A percentile compares a stretch with the other conserved stretches of the same genome.
These are phyloP conservation scores for Orthosia gracilis DNA, from an alignment of 2,888 invertebrate genomes.

Conservation along the genomic window DNA sequence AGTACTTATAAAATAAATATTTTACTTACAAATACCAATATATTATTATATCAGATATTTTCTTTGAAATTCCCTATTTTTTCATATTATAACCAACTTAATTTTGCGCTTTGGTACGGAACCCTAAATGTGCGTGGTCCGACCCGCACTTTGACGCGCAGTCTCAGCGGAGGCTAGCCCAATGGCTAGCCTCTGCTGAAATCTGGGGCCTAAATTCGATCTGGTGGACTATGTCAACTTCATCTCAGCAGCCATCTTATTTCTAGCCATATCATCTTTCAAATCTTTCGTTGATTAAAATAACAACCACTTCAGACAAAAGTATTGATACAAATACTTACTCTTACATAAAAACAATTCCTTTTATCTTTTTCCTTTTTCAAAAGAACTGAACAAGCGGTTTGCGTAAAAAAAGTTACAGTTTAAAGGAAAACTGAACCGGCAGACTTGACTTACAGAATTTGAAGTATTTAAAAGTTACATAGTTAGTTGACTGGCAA, in stretches of 20 bases:
- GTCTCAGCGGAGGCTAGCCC: no score
- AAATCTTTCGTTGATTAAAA: background rate
- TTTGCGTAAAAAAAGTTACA: slow-evolving; percentile 2
- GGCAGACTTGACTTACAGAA: slow-evolving; percentile 11
- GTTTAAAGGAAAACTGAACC: slow-evolving; percentile 20
- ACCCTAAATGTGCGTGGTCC: no score
- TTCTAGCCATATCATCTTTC: background rate
- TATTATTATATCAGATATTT: no score
- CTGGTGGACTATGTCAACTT: no score
- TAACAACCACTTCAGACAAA: background rate
- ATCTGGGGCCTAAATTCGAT: no score
- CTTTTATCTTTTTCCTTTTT: background rate
- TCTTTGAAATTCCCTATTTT: no score
- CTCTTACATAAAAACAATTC: background rate
- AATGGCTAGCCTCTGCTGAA: no score
- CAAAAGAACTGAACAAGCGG: slow-evolving; percentile 4
- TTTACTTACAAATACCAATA: no score
- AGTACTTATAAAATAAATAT: no score
- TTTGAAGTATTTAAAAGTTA: slow-evolving; percentile 41
- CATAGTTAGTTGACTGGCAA: slow-evolving; percentile 8
- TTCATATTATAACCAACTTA: no score
- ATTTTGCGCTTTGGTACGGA: no score
- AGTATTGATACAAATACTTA: background rate
- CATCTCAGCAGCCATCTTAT: background rate
- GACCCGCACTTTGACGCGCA: no score